phyloP scores from a whole-genome alignment of 2,888 invertebrate species.

The Sepioteuthis lessoniana region DNA sequence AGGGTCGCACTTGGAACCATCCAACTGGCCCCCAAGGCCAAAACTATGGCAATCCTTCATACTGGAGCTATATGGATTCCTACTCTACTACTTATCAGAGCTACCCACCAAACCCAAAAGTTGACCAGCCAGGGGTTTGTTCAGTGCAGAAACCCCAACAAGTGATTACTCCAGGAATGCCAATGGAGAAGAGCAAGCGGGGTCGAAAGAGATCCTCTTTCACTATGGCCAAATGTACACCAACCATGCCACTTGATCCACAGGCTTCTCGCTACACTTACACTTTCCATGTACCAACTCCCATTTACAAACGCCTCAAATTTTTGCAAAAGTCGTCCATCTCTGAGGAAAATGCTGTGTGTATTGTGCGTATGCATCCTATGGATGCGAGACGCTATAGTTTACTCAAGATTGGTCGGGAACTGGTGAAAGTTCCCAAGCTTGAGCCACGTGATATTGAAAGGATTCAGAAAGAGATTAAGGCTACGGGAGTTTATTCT shows the following conservation, averaged over 20 bases:
- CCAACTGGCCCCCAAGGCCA: neutral
- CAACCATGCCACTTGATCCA: conserved; percentile 33
- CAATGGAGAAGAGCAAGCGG: conserved; percentile 38
- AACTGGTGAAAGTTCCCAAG: conserved; percentile 61
- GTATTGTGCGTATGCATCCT: conserved; percentile 68
- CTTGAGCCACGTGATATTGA: conserved; percentile 56
- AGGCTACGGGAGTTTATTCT: conserved; percentile 34
- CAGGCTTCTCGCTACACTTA: conserved; percentile 62
- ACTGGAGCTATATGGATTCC: conserved; percentile 46
- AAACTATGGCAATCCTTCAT: neutral
- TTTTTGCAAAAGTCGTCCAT: conserved; percentile 51
- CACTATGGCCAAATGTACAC: conserved; percentile 36
- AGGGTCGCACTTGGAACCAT: conserved; percentile 46
- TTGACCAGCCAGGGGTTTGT: neutral
- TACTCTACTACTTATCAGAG: conserved; percentile 39
- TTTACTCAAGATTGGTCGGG: conserved; percentile 68
- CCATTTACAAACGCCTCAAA: conserved; percentile 64
- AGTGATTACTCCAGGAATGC: neutral
- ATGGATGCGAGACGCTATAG: conserved; percentile 70
- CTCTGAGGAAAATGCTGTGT: conserved; percentile 52
- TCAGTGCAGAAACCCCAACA: neutral
- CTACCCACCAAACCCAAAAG: conserved; percentile 35
- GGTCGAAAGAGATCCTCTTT: conserved; percentile 43
- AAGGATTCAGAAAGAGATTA: conserved; percentile 45
- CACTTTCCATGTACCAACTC: conserved; percentile 68